Base-by-base conservation (phyloP, 2,888 invertebrate genomes). In the Notodonta ziczac region DNA sequence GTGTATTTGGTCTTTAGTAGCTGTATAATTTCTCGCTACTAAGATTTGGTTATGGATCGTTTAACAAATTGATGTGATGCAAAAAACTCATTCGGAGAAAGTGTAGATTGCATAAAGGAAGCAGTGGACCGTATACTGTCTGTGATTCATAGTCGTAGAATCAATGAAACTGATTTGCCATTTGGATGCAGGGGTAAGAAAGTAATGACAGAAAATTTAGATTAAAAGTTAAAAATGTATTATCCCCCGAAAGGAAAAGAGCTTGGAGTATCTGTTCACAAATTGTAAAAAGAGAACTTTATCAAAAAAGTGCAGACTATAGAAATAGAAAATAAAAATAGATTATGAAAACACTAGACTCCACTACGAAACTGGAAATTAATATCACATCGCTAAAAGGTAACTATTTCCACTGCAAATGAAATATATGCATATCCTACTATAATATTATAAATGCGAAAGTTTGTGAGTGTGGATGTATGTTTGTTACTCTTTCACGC, bases 41-140 rank as follows among this genome's bases (percentile, higher is more conserved):
- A 77, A 78, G 79, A 81, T 83, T 76, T 80, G 79, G 86, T 84
- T 84, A 87, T 68, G 86, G 84, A 69, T 82, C 85, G 82, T 82
- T 85, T 73, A 74, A 72, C 80, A 60, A 68, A 71, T 71, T 80
- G 78, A 81, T 83, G 71, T 70, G 66, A 71, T 73, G 59, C 61
- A 67, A 65, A 70, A 77, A 77, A 77, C 69, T 63, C 55, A 57
- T 67, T 44, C 10, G 44, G 56, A 56, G 56, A 56, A 56, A 56
- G 56, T 56, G 56, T 5, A n/a, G n/a, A 42, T 56, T 56, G 56
- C 56, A 56, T 44, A 56, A 56, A 44, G 12, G 24, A 44, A 42
- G 16, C 56, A 56, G 44, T 56, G 24, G 56, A 56, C 56, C 56
- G 24, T 44, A 44, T 39, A 14, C 7, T 42, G 10, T 42, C 7